These are phyloP conservation scores for Suillia variegata DNA, from an alignment of 2,888 invertebrate genomes.

Conservation along the genomic window DNA sequence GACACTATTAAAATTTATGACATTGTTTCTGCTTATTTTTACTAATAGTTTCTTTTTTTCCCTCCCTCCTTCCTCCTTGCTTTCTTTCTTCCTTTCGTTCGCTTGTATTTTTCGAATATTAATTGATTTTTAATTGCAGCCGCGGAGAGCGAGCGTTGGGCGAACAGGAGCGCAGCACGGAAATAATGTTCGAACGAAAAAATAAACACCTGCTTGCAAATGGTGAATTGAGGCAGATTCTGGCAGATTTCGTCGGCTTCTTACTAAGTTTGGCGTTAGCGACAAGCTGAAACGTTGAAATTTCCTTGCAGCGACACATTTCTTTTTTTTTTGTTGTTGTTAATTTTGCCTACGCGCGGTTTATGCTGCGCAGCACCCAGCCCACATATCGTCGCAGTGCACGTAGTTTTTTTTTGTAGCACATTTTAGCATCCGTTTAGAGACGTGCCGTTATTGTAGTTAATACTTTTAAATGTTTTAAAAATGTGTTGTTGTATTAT, in stretches of 20 bases:
- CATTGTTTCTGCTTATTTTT: no score
- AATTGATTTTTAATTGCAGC: slow-evolving; percentile 36
- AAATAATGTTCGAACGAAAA: background rate
- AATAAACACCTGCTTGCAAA: background rate
- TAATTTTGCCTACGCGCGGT: no score
- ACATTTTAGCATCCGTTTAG: slow-evolving; percentile 9
- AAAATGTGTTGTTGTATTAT: background rate
- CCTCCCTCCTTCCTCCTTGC: background rate
- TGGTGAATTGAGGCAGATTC: background rate
- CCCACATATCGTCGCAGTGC: background rate
- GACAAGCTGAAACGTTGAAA: background rate
- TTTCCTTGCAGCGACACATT: no score
- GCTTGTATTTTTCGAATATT: slow-evolving; percentile 35
- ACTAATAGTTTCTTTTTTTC: slow-evolving; percentile 14
- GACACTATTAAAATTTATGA: slow-evolving; percentile 35
- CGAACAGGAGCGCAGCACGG: background rate
- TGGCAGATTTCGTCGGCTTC: background rate
- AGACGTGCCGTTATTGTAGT: slow-evolving; percentile 12
- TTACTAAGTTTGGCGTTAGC: background rate
- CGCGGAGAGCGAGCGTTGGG: background rate
- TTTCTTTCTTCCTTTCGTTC: no score
- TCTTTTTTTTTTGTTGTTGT: no score
- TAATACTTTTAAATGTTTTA: no score
- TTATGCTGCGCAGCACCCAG: background rate
- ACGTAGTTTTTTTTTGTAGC: background rate